Evolutionary conservation across 2,113 vertebrate genomes (phyloP).

Genomic region (Fregetta grallaria): DNA sequence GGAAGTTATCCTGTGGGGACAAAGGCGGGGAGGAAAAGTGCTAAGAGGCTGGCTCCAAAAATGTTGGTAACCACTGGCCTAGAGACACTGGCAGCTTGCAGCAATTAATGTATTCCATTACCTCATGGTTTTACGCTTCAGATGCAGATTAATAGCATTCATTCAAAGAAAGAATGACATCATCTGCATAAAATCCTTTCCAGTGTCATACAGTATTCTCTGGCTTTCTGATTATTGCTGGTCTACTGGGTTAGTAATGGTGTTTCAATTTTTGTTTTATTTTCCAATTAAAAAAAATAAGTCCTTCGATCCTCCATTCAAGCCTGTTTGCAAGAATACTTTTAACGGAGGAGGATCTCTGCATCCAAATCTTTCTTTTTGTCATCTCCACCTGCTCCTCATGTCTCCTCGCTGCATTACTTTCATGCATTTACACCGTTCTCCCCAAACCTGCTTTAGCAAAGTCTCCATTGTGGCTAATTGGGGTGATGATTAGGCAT

Average conservation of each 20-base stretch:
- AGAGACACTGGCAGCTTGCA: conserved; percentile 30
- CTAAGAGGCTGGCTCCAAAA: not conserved
- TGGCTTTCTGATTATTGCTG: conserved; percentile 33
- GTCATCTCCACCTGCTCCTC: not conserved
- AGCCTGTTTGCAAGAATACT: not conserved
- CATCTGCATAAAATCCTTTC: conserved; percentile 43
- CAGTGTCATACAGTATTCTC: conserved; percentile 9
- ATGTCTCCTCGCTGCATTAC: not conserved
- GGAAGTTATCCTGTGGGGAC: not conserved
- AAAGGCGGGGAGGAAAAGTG: not conserved
- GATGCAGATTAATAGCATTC: conserved; percentile 48
- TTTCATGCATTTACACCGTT: not conserved
- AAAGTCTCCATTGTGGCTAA: not conserved
- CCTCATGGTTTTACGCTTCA: conserved; percentile 32
- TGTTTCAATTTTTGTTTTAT: not conserved
- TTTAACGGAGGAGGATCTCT: not conserved
- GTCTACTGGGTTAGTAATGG: not conserved
- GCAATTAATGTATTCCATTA: conserved; percentile 42
- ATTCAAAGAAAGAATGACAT: conserved; percentile 53
- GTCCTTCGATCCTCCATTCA: not conserved
- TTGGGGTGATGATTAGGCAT: not conserved
- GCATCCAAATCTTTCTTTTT: not conserved
- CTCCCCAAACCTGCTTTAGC: not conserved
- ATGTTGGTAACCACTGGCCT: not conserved
- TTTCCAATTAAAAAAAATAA: not conserved